Evolutionary conservation across 1,140 invertebrate species (phyloP), one percentile per base, ranked within the genome.

Genomic region (Papilio helenus): DNA sequence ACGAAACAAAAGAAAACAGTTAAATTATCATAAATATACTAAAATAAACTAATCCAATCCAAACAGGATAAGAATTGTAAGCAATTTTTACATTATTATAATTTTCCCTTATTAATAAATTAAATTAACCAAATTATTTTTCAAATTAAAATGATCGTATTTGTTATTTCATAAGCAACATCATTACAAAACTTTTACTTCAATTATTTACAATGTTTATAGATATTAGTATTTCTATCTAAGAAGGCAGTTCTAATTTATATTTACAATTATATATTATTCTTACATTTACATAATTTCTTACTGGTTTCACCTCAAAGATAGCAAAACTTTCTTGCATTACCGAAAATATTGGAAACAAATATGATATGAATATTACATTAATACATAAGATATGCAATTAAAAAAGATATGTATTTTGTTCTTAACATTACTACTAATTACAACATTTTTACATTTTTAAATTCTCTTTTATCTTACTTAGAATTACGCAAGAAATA

Each of bases 171-270:
- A 85, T 82, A 81, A 80, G 79, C 81, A 84, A 80, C 82, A 77
- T 79, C 82, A 76, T 84, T 87, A 87, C 79, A 89, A 88, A 88
- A 86, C 42, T 84, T 84, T 82, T 80, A 79, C 29, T 81, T 80
- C 82, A 87, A 86, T 81, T 90, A 90, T 92, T 88, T 91, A 91
- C 91, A 92, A 68, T 18, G 79, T 82, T 82, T 76, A 72, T 82
- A 55, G 55, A 51, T 76, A 58, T 84, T 72, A 82, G 81, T 84
- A 87, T 81, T 86, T 86, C 84, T 86, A 90, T 87, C 90, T 93
- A 93, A 86, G 89, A 93, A 93, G 92, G 92, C 92, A 84, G 85
- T 88, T 83, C 91, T 93, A 93, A 87, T 68, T 86, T 85, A 82
- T 91, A 89, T 89, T 86, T 91, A 90, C 89, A 92, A 84, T 61